Percentiles rank a stretch among this genome's conserved stretches.
These are phyloP conservation scores for Meghimatium bilineatum DNA, from an alignment of 2,888 invertebrate genomes.

Conservation along the genomic window DNA sequence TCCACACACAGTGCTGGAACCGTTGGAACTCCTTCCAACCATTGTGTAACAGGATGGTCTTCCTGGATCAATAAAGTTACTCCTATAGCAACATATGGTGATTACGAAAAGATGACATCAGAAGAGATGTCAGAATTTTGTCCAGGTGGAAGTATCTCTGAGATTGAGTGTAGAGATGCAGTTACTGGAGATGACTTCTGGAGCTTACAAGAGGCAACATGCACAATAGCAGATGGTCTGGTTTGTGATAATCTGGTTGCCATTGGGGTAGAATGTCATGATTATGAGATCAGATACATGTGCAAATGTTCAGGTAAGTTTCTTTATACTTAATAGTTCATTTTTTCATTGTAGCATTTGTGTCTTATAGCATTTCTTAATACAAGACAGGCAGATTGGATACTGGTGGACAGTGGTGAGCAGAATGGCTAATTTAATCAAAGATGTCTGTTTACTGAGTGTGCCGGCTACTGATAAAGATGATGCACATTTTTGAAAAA, in stretches of 20 bases:
- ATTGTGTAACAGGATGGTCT: constrained; percentile 55
- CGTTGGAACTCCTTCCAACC: constrained; percentile 27
- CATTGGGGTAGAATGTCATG: constrained; percentile 58
- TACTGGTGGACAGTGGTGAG: too few relatives aligned
- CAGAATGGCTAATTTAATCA: too few relatives aligned
- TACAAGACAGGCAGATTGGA: too few relatives aligned
- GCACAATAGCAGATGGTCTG: constrained; percentile 83
- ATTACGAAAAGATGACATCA: constrained; percentile 58
- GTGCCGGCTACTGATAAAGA: too few relatives aligned
- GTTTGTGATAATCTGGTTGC: constrained; percentile 79
- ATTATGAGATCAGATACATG: constrained; percentile 72
- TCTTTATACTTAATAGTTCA: too few relatives aligned
- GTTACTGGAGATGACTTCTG: constrained; percentile 59
- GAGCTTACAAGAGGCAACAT: constrained; percentile 60
- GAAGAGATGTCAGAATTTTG: constrained; percentile 57
- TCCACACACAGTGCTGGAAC: constrained; percentile 52
- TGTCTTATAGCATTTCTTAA: neutral
- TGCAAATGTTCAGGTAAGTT: constrained; percentile 78
- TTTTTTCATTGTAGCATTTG: neutral
- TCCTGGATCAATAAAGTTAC: constrained; percentile 59
- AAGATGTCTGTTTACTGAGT: too few relatives aligned
- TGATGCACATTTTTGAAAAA: too few relatives aligned
- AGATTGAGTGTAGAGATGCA: constrained; percentile 65
- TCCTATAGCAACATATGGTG: constrained; percentile 53
- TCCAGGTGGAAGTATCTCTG: constrained; percentile 57